Base-by-base conservation (phyloP, 2,113 vertebrate genomes). In the Abramis brama region DNA sequence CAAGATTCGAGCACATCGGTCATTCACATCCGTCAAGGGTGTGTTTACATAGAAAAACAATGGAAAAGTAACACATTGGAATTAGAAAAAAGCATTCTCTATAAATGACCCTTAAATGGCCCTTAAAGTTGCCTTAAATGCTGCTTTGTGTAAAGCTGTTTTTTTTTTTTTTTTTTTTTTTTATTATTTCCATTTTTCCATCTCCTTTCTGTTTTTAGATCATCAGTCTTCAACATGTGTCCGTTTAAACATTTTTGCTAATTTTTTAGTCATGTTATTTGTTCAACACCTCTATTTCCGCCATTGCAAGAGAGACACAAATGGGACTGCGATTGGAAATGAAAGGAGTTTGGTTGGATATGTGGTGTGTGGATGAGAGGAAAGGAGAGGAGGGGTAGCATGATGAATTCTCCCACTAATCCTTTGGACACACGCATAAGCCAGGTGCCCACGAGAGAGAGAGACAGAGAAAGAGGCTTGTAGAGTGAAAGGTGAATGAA, bases 371-470 rank as follows among this genome's bases (percentile, higher is more conserved):
- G n/a, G n/a, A 60, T 77, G 39, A 64, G 52, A 84, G 33, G 70
- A 66, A 70, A 17, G 50, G 70, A 84, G 62, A 70, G 86, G 55
- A 39, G 47, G 36, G 47, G 92, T 90, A 73, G 88, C 86, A 90
- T 87, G 88, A 92, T 93, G 92, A 95, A 93, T 94, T 91, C 92
- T 75, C 75, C 87, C 91, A 85, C 84, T 95, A 95, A 95, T 95
- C 94, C 94, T 93, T 92, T 90, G 89, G 93, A 93, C 93, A 91
- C 94, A 93, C 90, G 91, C 92, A 89, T 52, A 89, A 91, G 91
- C 91, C 92, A 87, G 90, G 90, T 93, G 93, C 88, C 90, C 89
- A 89, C 88, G 23, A 45, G 62, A 76, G 73, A 52, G 60, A 57
- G 6, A 91, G 89, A 88, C 81, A 86, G 86, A 85, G 89, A 89